These are phyloP conservation scores for Tricholaema leucomelas DNA, from an alignment of 2,113 vertebrate genomes.

Conservation along the genomic window DNA sequence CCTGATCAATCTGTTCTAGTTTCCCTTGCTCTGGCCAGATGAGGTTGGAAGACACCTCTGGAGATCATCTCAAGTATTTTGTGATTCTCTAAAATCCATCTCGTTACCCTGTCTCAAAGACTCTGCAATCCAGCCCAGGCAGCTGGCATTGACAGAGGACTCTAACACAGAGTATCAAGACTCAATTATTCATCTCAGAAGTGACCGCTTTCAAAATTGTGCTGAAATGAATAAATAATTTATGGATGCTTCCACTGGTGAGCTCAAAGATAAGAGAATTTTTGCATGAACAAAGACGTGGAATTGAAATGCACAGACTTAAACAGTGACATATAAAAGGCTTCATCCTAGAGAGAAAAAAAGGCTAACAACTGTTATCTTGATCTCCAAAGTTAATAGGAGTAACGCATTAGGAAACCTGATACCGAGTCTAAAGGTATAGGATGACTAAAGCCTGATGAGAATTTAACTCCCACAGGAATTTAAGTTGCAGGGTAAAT, in stretches of 20 bases:
- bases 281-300: fast-evolving
- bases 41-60: no score
- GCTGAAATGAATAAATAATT: not conserved
- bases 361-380: not conserved
- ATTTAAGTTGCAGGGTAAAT: conserved; percentile 25
- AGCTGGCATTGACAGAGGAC: not conserved
- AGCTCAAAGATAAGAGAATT: not conserved
- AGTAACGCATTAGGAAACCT: conserved; percentile 29
- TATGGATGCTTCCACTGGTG: not conserved
- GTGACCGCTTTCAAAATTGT: not conserved
- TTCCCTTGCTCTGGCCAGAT: not conserved
- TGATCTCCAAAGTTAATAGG: not conserved
- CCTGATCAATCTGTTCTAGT: not conserved
- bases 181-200: not conserved
- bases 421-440: conserved; percentile 6
- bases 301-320: not conserved
- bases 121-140: not conserved
- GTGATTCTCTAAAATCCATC: not conserved
- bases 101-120: not conserved
- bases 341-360: not conserved
- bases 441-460: not conserved
- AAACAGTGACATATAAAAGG: not conserved
- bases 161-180: not conserved
- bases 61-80: not conserved
- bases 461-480: not conserved